Conservation (phyloP, 1,140 invertebrate species). For the Diorhabda carinulata region DNA sequence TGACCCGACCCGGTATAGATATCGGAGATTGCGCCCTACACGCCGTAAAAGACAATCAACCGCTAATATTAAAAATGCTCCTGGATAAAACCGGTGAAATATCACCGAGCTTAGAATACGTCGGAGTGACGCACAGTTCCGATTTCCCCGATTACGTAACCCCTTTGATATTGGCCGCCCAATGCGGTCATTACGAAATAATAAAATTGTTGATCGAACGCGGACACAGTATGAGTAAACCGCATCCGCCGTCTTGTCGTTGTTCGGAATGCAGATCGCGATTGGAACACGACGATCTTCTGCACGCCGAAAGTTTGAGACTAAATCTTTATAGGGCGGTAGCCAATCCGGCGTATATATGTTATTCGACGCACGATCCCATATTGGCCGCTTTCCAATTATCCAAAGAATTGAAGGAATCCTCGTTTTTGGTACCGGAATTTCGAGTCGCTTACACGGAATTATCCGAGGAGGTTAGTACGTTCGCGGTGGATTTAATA, state of each 20-base stretch:
- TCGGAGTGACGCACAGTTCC: conserved; percentile 51
- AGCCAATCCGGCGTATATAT: conserved; percentile 64
- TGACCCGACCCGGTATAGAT: conserved; percentile 51
- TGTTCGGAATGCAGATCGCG: conserved; percentile 55
- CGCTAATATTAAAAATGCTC: conserved; percentile 50
- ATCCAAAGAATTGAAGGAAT: conserved; percentile 52
- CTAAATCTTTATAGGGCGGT: conserved; percentile 59
- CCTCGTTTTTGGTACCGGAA: conserved; percentile 52
- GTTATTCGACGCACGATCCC: conserved; percentile 61
- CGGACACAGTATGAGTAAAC: conserved; percentile 54
- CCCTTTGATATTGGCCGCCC: conserved; percentile 67
- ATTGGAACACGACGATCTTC: conserved; percentile 47
- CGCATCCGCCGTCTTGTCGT: conserved; percentile 59
- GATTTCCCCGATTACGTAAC: conserved; percentile 69
- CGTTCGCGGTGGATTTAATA: conserved; percentile 62
- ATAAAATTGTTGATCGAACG: conserved; percentile 61
- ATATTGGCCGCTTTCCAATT: conserved; percentile 62
- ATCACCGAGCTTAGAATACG: conserved; percentile 51
- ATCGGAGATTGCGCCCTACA: conserved; percentile 55
- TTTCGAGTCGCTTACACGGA: conserved; percentile 57
- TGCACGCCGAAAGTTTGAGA: conserved; percentile 51
- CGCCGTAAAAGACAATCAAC: conserved; percentile 53
- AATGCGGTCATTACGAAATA: conserved; percentile 66
- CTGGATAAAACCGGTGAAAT: conserved; percentile 50
- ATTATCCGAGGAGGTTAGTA: conserved; percentile 53